phyloP scores from a whole-genome alignment of 2,888 invertebrate species.

The Epinotia nisella region DNA sequence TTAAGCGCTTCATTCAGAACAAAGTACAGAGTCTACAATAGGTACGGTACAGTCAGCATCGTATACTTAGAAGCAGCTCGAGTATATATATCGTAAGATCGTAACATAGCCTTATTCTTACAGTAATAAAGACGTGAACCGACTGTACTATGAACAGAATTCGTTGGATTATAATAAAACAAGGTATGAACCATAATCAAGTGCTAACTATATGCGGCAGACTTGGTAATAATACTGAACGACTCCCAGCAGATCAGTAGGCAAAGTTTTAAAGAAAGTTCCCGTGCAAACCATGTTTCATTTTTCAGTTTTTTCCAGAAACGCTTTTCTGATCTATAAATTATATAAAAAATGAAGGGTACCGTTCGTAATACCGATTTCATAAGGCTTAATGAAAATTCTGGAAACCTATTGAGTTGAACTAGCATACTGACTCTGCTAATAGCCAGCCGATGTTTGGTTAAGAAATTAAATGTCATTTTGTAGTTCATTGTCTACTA shows the following conservation, averaged over 20 bases:
- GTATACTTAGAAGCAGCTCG: no score
- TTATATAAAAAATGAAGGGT: conserved; percentile 2
- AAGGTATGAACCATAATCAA: background rate
- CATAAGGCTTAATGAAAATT: conserved; percentile 6
- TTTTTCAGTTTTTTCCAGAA: conserved; percentile 1
- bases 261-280: conserved; percentile 11
- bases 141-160: no score
- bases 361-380: conserved; percentile 3
- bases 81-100: no score
- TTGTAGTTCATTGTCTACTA: conserved; percentile 17
- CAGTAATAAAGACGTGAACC: no score
- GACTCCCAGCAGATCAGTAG: conserved; percentile 9
- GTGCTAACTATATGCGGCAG: background rate
- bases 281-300: background rate
- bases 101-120: no score
- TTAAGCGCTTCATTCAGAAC: no score
- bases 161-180: background rate
- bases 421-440: conserved; percentile 2
- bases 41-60: no score
- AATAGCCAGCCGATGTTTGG: conserved; percentile 10
- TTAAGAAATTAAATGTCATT: conserved; percentile 29
- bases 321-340: conserved; percentile 3
- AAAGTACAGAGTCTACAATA: no score
- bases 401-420: conserved; percentile 11
- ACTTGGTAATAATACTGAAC: conserved; percentile 16